Evolutionary conservation across 1,140 invertebrate species (phyloP).

Genomic region (Drosophila fuyamai): DNA sequence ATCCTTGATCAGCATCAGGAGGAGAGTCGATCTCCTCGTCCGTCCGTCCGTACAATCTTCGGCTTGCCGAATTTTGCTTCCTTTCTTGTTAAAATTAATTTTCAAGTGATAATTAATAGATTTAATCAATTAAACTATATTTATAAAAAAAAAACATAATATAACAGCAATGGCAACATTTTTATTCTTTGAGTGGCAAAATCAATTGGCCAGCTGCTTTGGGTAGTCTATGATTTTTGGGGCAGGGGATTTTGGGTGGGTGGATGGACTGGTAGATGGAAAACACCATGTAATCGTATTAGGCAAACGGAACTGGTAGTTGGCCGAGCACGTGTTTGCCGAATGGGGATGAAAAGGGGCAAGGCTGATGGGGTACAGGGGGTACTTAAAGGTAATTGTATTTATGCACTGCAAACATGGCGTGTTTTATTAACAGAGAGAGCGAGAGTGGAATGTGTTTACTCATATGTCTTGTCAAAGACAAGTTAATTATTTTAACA

Average conservation of each 20-base stretch:
- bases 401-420: slow-evolving; percentile 66
- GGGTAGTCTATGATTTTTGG: slow-evolving; percentile 48
- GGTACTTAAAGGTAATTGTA: slow-evolving; percentile 75
- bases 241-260: slow-evolving; percentile 13
- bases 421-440: slow-evolving; percentile 48
- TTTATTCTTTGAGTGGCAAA: slow-evolving; percentile 8
- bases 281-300: slow-evolving; percentile 60
- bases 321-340: slow-evolving; percentile 56
- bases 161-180: too few relatives aligned
- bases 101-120: neutral
- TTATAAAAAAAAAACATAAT: neutral
- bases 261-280: slow-evolving; percentile 26
- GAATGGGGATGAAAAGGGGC: slow-evolving; percentile 5
- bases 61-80: too few relatives aligned
- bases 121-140: neutral
- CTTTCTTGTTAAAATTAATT: too few relatives aligned
- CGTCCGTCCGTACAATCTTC: too few relatives aligned
- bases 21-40: too few relatives aligned
- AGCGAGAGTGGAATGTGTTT: slow-evolving; percentile 57
- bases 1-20: too few relatives aligned
- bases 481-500: slow-evolving; percentile 81
- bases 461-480: slow-evolving; percentile 79
- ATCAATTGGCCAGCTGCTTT: slow-evolving; percentile 38
- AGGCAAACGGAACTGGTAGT: slow-evolving; percentile 74
- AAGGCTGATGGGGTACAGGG: slow-evolving; percentile 17